Conservation (phyloP, 2,888 invertebrate species). For the Caenorhabditis sinica region DNA sequence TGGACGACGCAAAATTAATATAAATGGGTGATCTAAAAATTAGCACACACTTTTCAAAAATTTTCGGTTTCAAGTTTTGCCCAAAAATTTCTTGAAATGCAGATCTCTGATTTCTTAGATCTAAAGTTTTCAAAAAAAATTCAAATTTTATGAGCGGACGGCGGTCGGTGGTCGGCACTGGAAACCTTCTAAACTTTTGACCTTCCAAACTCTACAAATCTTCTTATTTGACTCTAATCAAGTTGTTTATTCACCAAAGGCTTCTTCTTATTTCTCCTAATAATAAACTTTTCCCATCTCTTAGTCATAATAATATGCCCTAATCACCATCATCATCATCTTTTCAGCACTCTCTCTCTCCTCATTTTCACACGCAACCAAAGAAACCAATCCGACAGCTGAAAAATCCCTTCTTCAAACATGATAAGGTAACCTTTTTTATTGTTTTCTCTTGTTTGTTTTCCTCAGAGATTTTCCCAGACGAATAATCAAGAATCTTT, state of each 20-base stretch:
- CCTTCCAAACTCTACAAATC: not conserved
- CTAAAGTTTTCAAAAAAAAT: too few species aligned
- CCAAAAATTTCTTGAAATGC: too few species aligned
- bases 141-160: too few species aligned
- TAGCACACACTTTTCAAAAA: too few species aligned
- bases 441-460: too few species aligned
- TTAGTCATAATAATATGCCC: constrained; percentile 3
- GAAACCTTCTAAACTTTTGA: too few species aligned
- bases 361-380: not conserved
- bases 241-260: constrained; percentile 17
- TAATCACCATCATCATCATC: constrained; percentile 24
- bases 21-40: too few species aligned
- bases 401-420: not conserved
- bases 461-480: not conserved
- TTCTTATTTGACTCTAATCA: not conserved
- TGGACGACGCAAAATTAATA: too few species aligned
- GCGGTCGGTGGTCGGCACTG: too few species aligned
- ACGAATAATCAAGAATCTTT: not conserved
- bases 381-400: not conserved
- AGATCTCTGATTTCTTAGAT: too few species aligned
- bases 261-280: constrained; percentile 1
- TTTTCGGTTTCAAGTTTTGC: too few species aligned
- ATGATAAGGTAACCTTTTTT: constrained; percentile 25
- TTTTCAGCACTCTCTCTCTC: too few species aligned
- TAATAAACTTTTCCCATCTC: constrained; percentile 1